A percentile compares a stretch with the other conserved stretches of the same genome.
Evolutionary conservation across 2,888 invertebrate genomes (phyloP).

Genomic region (Drosophila ezoana): DNA sequence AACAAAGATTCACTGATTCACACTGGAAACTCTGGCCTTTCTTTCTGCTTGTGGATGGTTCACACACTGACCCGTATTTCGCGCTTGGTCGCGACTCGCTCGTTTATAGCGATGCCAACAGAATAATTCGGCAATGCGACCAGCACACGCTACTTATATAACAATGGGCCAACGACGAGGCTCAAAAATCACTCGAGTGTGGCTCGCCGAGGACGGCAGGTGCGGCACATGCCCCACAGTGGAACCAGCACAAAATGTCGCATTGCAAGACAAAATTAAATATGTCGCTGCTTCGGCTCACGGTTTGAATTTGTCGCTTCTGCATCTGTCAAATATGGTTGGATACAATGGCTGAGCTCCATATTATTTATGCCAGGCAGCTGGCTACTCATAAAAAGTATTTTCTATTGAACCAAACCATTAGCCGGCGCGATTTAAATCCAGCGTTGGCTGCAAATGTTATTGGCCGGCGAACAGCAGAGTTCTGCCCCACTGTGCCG

Average conservation of each 20-base stretch:
- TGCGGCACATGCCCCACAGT: slow-evolving; percentile 19
- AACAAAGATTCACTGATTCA: slow-evolving; percentile 12
- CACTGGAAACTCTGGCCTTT: slow-evolving; percentile 9
- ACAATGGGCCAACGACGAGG: slow-evolving; percentile 47
- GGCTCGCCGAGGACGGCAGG: slow-evolving; percentile 53
- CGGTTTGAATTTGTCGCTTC: no score
- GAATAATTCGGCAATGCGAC: slow-evolving; percentile 74
- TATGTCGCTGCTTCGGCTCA: no score
- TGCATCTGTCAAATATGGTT: no score
- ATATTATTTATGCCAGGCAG: no score
- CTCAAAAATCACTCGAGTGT: slow-evolving; percentile 76
- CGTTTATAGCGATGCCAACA: slow-evolving; percentile 48
- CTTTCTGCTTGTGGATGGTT: slow-evolving; percentile 31
- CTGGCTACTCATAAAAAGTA: no score
- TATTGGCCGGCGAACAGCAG: background rate
- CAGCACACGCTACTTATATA: slow-evolving; percentile 80
- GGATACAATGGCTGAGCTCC: no score
- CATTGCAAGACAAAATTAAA: no score
- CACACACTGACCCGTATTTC: slow-evolving; percentile 76
- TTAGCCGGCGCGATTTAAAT: no score
- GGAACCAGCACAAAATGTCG: slow-evolving; percentile 4
- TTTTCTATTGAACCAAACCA: no score
- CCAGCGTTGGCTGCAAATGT: background rate
- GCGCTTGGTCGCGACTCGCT: slow-evolving; percentile 56
- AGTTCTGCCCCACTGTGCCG: slow-evolving; percentile 33